A percentile compares a stretch with the other conserved stretches of the same genome.
phyloP scores from a whole-genome alignment of 2,113 vertebrate genomes.

The Tilapia sparmanii region DNA sequence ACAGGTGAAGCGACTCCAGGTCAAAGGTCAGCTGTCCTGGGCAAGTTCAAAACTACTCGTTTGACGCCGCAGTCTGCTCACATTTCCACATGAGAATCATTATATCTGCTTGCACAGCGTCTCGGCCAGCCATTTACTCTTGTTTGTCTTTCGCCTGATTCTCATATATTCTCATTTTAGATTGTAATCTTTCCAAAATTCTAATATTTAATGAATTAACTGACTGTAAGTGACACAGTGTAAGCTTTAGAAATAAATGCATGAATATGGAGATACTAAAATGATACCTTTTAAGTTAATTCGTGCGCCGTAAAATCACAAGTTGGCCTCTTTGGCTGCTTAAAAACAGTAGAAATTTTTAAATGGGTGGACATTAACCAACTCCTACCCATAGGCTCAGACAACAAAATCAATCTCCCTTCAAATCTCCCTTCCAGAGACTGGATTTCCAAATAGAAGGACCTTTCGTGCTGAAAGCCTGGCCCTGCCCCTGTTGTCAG shows the following conservation, averaged over 20 bases:
- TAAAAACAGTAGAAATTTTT: background rate
- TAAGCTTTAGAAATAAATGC: background rate
- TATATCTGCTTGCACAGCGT: background rate
- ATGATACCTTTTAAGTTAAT: background rate
- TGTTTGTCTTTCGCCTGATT: background rate
- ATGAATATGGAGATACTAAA: background rate
- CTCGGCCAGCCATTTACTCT: rapidly evolving
- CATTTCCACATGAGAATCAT: background rate
- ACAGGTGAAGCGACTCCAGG: background rate
- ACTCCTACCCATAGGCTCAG: background rate
- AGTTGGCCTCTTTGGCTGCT: background rate
- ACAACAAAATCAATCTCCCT: rapidly evolving
- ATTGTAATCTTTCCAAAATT: background rate
- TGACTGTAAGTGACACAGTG: background rate
- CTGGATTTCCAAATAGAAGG: background rate
- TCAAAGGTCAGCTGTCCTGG: background rate
- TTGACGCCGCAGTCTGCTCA: background rate
- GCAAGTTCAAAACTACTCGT: background rate
- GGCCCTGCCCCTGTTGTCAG: background rate
- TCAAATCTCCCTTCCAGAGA: background rate
- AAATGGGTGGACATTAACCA: background rate
- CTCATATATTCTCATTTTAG: background rate
- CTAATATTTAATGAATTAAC: background rate
- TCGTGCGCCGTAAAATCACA: background rate
- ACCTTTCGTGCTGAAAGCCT: background rate